A percentile compares a stretch with the other conserved stretches of the same genome.
These are phyloP conservation scores for Elgonia sp. DNA, from an alignment of 2,888 invertebrate species.

Conservation along the genomic window DNA sequence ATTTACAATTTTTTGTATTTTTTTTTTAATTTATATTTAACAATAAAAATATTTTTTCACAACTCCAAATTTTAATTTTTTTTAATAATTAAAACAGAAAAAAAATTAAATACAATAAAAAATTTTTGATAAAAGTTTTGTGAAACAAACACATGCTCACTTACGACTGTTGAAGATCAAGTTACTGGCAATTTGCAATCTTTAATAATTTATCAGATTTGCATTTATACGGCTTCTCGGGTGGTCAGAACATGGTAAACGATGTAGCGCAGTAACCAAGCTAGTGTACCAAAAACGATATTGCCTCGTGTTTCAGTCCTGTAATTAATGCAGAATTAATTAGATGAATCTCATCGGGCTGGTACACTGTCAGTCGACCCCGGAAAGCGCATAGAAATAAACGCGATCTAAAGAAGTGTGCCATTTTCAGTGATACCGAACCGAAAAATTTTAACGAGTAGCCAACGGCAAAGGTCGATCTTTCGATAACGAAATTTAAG, in stretches of 20 bases:
- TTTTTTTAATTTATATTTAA: too few species aligned
- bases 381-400: slow-evolving; percentile 23
- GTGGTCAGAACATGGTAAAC: slow-evolving; percentile 70
- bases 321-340: slow-evolving; percentile 75
- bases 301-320: slow-evolving; percentile 70
- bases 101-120: too few species aligned
- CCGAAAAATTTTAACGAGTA: slow-evolving; percentile 46
- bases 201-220: slow-evolving; percentile 72
- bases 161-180: slow-evolving; percentile 59
- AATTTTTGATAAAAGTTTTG: slow-evolving; percentile 51
- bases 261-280: slow-evolving; percentile 61
- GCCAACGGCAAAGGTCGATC: slow-evolving; percentile 41
- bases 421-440: slow-evolving; percentile 25
- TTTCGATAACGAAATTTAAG: slow-evolving; percentile 36
- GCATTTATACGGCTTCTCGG: slow-evolving; percentile 72
- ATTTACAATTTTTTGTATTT: too few species aligned
- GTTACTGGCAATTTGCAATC: slow-evolving; percentile 63
- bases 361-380: slow-evolving; percentile 35
- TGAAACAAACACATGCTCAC: slow-evolving; percentile 52
- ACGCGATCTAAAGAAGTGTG: slow-evolving; percentile 40
- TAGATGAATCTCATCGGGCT: slow-evolving; percentile 66
- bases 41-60: too few species aligned
- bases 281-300: slow-evolving; percentile 72
- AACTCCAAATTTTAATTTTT: too few species aligned
- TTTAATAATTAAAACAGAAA: too few species aligned